Percentiles rank a stretch among this genome's conserved stretches.
Conservation (phyloP, 2,113 vertebrate species). For the Syngnathus typhle region DNA sequence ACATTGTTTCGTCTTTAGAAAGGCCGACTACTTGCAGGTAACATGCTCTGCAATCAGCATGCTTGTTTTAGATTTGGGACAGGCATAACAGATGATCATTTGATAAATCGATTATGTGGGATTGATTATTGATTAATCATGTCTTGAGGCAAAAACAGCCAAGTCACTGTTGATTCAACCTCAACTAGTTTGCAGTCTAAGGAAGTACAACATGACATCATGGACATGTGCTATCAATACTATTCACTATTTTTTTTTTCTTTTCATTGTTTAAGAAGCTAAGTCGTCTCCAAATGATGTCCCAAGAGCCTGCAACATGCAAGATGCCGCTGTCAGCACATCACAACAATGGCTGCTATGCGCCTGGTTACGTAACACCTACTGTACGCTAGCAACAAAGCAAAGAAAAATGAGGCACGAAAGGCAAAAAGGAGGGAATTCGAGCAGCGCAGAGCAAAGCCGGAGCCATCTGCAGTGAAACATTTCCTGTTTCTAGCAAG, state of each 20-base stretch:
- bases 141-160: not conserved
- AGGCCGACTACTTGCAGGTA: slow-evolving; percentile 45
- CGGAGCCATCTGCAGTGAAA: slow-evolving; percentile 68
- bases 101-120: not conserved
- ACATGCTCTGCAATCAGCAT: slow-evolving; percentile 30
- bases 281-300: slow-evolving; percentile 37
- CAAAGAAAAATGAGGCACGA: slow-evolving; percentile 60
- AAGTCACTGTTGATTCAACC: not conserved
- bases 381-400: slow-evolving; percentile 47
- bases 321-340: slow-evolving; percentile 46
- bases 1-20: slow-evolving; percentile 55
- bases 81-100: not conserved
- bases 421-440: slow-evolving; percentile 59
- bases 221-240: not conserved
- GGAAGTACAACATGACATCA: not conserved
- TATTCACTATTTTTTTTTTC: not conserved
- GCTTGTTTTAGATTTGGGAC: not conserved
- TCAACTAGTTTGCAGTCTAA: not conserved
- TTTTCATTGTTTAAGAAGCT: slow-evolving; percentile 27
- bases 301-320: slow-evolving; percentile 56
- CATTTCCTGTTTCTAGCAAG: slow-evolving; percentile 72
- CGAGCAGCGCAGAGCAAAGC: slow-evolving; percentile 60
- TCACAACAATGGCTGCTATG: slow-evolving; percentile 39
- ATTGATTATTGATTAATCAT: not conserved
- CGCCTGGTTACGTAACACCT: slow-evolving; percentile 52